These are phyloP conservation scores for Micrastur ruficollis DNA, from an alignment of 2,797 vertebrate species.

Conservation along the genomic window DNA sequence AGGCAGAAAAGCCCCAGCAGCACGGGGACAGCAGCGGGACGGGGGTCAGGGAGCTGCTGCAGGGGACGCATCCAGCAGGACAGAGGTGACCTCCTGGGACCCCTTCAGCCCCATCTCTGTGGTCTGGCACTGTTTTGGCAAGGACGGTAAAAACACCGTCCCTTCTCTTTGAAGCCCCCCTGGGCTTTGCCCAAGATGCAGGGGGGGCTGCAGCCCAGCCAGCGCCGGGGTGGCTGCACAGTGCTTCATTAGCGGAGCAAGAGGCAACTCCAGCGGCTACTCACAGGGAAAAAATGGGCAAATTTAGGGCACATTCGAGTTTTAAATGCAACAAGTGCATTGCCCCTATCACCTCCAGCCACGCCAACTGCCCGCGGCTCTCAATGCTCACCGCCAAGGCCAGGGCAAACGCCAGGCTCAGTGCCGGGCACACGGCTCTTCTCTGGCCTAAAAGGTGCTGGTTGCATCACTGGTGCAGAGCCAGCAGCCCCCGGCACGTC, in stretches of 20 bases:
- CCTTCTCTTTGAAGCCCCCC: not conserved
- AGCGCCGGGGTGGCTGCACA: accelerated
- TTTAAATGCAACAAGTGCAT: not conserved
- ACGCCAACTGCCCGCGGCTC: accelerated
- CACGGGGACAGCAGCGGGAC: accelerated
- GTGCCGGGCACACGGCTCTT: accelerated
- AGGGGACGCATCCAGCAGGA: not conserved
- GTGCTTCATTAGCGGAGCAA: not conserved
- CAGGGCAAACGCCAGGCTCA: accelerated
- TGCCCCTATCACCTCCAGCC: accelerated
- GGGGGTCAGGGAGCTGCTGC: accelerated
- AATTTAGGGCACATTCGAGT: not conserved
- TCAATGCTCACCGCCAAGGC: accelerated
- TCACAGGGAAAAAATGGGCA: accelerated
- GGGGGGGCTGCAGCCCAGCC: not conserved
- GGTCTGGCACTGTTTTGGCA: not conserved
- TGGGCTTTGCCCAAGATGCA: not conserved
- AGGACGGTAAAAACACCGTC: not conserved
- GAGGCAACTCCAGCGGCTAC: accelerated
- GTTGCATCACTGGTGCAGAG: accelerated
- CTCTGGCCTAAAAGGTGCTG: not conserved
- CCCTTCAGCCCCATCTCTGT: no score
- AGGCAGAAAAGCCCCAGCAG: no score
- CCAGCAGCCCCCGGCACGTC: not conserved
- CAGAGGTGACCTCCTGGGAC: not conserved